Evolutionary conservation across 2,797 vertebrate species (phyloP), one percentile per base, ranked within the genome.

Genomic region (Rhodeus uyekii): DNA sequence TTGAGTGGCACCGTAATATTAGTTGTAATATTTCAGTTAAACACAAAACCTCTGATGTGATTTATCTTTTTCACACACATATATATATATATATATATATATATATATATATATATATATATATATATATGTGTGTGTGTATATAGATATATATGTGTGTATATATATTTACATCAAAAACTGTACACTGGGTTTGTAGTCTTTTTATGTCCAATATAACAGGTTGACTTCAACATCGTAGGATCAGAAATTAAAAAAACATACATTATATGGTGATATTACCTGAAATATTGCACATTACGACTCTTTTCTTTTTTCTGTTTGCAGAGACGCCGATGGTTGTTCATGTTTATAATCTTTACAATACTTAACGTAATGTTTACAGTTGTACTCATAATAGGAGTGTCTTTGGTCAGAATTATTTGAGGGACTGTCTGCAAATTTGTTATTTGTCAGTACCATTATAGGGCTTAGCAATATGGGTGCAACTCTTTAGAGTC

Each of bases 301-400:
- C 19, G 4, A 27, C 68, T 55, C 3, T 48, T 67, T 19, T 76
- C 1, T 76, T 80, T 69, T 72, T 6, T 76, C 50, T 46, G 1
- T 18, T 79, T 64, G 12, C 60, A 82, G 81, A 32, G 16, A 34
- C 39, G 27, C 50, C 48, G 2, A 67, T 68, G 39, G 76, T 34
- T 22, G 9, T 10, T 24, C 4, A 58, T 44, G 14, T 36, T 80
- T 5, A 14, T 36, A 2, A 61, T 86, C 53, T 3, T 88, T 73
- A 14, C 53, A 27, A 0, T 78, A 63, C 78, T 88, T 74, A 78
- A 48, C 60, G 0, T 71, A 16, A 19, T n/a, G 16, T 88, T 92
- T 5, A 18, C 61, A 48, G 27, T 36, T 9, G 81, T 76, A 29
- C 3, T 91, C 29, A 65, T 86, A 60, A 4, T 24, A n/a, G 84